These are phyloP conservation scores for Macrophya alboannulata DNA, from an alignment of 2,888 invertebrate genomes.

Conservation along the genomic window DNA sequence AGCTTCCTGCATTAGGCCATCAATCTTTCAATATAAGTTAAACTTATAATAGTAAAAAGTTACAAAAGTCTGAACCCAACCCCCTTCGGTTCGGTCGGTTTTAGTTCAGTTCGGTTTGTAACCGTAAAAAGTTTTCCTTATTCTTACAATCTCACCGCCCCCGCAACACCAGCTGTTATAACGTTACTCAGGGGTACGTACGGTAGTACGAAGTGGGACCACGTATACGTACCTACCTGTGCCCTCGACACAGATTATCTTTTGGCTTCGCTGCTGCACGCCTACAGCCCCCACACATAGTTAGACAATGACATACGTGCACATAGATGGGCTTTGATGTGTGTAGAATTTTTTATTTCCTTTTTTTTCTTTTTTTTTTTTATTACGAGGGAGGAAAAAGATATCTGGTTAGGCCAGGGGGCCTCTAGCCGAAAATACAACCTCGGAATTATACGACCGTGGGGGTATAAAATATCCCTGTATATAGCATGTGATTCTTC, in stretches of 20 bases:
- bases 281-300: background rate
- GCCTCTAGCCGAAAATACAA: background rate
- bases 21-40: conserved; percentile 50
- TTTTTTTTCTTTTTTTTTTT: background rate
- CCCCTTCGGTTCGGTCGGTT: background rate
- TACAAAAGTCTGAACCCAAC: background rate
- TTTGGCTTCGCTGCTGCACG: conserved; percentile 49
- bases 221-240: no score
- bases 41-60: background rate
- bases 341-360: background rate
- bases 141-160: background rate
- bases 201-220: background rate
- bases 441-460: background rate
- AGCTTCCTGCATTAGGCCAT: conserved; percentile 31
- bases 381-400: conserved; percentile 9
- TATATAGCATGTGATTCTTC: background rate
- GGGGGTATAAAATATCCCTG: conserved; percentile 4
- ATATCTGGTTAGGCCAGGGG: conserved; percentile 3
- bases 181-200: background rate
- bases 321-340: background rate
- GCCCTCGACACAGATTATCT: conserved; percentile 52
- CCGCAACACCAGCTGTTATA: background rate
- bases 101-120: background rate
- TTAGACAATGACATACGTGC: background rate
- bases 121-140: conserved; percentile 6